These are phyloP conservation scores for Dromococcyx pavoninus DNA, from an alignment of 2,797 vertebrate species.

Conservation along the genomic window DNA sequence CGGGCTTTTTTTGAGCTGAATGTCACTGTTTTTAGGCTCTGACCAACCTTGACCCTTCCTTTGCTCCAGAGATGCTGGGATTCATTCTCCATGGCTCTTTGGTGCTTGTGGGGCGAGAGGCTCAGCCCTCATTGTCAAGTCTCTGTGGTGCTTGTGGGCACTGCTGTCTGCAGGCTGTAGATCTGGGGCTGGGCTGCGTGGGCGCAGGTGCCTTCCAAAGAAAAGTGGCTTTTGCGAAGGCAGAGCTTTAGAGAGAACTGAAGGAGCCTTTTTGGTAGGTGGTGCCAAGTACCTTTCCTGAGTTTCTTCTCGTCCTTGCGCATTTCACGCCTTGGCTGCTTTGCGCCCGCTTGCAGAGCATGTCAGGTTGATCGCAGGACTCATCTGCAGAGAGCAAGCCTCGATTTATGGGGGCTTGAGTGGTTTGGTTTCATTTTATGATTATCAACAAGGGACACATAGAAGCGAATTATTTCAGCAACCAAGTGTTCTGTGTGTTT, in stretches of 20 bases:
- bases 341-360: background rate
- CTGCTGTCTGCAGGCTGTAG: background rate
- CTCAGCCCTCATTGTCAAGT: accelerated
- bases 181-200: background rate
- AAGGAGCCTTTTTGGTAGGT: accelerated
- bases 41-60: background rate
- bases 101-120: accelerated
- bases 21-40: background rate
- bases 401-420: background rate
- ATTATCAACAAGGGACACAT: slow-evolving; percentile 8
- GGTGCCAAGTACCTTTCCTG: background rate
- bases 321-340: accelerated
- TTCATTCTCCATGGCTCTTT: background rate
- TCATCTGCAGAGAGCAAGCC: background rate
- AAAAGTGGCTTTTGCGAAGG: background rate
- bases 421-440: background rate
- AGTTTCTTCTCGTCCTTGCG: background rate
- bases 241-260: background rate
- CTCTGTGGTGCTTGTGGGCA: background rate
- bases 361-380: background rate
- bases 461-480: slow-evolving; percentile 10
- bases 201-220: background rate
- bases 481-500: background rate
- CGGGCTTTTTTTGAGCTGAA: background rate
- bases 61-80: background rate